Evolutionary conservation across 92 coral and sea anemone genomes (phyloP).

Genomic region (Epizoanthus ramosus): DNA sequence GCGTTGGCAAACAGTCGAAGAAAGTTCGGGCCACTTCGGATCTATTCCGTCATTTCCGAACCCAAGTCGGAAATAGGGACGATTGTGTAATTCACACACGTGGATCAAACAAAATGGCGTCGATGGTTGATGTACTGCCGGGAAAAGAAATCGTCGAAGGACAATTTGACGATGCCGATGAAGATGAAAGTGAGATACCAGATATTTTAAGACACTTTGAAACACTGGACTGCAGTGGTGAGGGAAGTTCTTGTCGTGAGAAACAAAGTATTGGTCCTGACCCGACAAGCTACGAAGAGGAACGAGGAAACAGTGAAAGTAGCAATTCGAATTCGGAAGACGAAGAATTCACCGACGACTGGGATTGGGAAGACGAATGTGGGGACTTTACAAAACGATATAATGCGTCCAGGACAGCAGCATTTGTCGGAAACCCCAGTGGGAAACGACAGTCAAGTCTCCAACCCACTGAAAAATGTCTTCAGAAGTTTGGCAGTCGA

Average conservation of each 20-base stretch:
- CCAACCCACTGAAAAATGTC: conserved; percentile 91
- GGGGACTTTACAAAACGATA: conserved; percentile 97
- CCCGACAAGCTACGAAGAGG: neutral
- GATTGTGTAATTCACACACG: conserved; percentile 8
- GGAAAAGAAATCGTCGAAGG: conserved; percentile 54
- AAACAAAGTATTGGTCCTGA: neutral
- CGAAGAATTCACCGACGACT: conserved; percentile 72
- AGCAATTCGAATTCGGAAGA: conserved; percentile 31
- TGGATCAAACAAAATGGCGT: conserved; percentile 30
- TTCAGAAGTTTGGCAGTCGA: conserved; percentile 78
- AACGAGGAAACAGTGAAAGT: neutral
- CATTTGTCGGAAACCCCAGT: conserved; percentile 58
- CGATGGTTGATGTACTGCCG: neutral
- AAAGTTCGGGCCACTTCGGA: neutral
- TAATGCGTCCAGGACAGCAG: conserved; percentile 79
- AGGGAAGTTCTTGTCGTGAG: neutral
- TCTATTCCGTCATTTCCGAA: neutral
- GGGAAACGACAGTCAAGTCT: conserved; percentile 65
- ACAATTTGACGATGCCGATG: conserved; percentile 97
- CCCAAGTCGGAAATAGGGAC: neutral
- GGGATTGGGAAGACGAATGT: conserved; percentile 97
- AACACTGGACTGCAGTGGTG: neutral
- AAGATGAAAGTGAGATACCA: conserved; percentile 68
- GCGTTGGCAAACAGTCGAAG: neutral
- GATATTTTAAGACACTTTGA: conserved; percentile 40